These are phyloP conservation scores for Punctoribates punctum DNA, from an alignment of 2,888 invertebrate species.

Conservation along the genomic window DNA sequence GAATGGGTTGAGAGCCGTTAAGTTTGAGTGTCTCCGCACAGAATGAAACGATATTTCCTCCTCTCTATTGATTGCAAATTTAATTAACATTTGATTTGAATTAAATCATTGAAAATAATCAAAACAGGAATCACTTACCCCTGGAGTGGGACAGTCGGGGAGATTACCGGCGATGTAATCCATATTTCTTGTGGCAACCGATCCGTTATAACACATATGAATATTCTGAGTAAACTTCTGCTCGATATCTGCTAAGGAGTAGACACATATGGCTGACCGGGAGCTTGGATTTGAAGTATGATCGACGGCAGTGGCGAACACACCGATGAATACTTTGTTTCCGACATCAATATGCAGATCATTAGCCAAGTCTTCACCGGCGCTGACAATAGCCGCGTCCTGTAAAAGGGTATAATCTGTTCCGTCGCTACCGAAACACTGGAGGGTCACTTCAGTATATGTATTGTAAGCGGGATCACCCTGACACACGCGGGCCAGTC, in stretches of 20 bases:
- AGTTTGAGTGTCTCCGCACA: conserved; percentile 89
- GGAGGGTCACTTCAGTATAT: conserved; percentile 91
- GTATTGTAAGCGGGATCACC: conserved; percentile 93
- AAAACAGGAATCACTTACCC: conserved; percentile 59
- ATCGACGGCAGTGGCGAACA: conserved; percentile 61
- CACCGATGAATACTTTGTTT: conserved; percentile 76
- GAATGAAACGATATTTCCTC: conserved; percentile 85
- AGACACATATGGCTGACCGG: conserved; percentile 85
- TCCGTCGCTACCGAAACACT: conserved; percentile 68
- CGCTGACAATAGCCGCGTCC: conserved; percentile 82
- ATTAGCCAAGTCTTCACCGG: conserved; percentile 69
- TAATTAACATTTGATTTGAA: neutral
- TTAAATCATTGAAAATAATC: neutral
- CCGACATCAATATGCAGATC: conserved; percentile 71
- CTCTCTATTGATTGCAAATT: conserved; percentile 58
- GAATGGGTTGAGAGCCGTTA: conserved; percentile 79
- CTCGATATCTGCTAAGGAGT: conserved; percentile 82
- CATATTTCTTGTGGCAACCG: conserved; percentile 84
- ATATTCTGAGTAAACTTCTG: conserved; percentile 93
- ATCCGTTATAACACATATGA: conserved; percentile 94
- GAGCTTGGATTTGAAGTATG: conserved; percentile 45
- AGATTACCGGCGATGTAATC: conserved; percentile 86
- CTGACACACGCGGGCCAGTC: conserved; percentile 87
- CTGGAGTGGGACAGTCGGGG: conserved; percentile 82
- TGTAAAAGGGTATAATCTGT: conserved; percentile 79